Base-by-base conservation (phyloP, 2,888 invertebrate species). In the Alsophila aescularia region DNA sequence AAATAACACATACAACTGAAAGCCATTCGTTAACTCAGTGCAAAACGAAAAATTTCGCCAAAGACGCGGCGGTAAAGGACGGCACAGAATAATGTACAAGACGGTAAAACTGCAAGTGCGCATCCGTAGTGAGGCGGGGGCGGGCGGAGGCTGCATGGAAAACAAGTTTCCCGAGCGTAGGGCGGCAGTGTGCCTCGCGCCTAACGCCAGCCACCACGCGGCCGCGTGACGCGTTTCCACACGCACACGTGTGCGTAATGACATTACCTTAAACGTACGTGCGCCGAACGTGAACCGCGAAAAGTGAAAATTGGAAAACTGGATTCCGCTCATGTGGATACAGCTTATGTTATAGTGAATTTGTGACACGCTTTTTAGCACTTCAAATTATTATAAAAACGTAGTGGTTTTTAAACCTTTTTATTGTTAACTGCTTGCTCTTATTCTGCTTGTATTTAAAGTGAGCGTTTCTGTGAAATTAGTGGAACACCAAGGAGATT, bases 121-220 rank as follows among this genome's bases (percentile, higher is more conserved):
- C 87, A 88, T 84, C 80, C 72, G 70, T 57, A 49, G 59, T 49
- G 59, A 52, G 35, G 66, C 50, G 60, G 64, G 76, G 79, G 81
- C 75, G 78, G 81, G 84, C 50, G 55, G 89, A 90, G 88, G 87
- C 90, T 90, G 89, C 79, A 81, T 67, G 74, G 71, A 78, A 77
- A 79, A 70, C 75, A 75, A 77, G 77, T 85, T 83, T 83, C 75
- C 83, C 57, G 54, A 54, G 41, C 70, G 67, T 62, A 70, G 72
- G 79, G 79, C 87, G 86, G 81, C 87, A 90, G 90, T 90, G 83
- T 83, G 88, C 86, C 79, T 71, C 77, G 81, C 78, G 86, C 54
- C 43, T 78, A 73, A 74, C 70, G 72, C 63, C 60, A 62, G 70
- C 60, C 67, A 69, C 68, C 51, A 67, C 66, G 71, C 75, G 73